A percentile compares a stretch with the other conserved stretches of the same genome.
Conservation (phyloP, 2,888 invertebrate genomes). For the Sminthurides aquaticus region DNA sequence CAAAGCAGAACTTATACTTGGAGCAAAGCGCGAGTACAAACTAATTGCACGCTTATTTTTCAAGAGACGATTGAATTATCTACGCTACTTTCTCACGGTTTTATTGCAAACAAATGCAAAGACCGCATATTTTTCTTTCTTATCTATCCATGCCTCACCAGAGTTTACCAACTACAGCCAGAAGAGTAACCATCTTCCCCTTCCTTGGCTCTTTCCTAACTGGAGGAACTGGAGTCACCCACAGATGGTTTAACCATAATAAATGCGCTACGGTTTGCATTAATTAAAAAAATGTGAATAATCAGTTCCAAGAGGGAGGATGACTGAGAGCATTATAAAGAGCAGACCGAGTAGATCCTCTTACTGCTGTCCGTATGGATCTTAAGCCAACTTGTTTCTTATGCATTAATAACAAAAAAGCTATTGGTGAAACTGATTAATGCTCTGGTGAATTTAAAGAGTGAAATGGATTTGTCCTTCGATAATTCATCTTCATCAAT, state of each 20-base stretch:
- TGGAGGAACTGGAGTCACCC: too few relatives aligned
- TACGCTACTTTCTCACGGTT: background rate
- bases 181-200: too few relatives aligned
- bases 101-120: background rate
- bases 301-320: background rate
- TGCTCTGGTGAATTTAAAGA: constrained; percentile 27
- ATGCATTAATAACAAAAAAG: too few relatives aligned
- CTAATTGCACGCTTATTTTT: background rate
- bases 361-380: too few relatives aligned
- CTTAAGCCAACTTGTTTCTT: too few relatives aligned
- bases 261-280: background rate
- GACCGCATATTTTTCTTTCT: background rate
- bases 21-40: too few relatives aligned
- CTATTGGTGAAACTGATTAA: constrained; percentile 36
- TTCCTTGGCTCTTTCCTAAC: too few relatives aligned
- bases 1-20: too few relatives aligned
- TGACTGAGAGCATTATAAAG: background rate
- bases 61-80: background rate
- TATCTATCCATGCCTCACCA: background rate
- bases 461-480: constrained; percentile 32
- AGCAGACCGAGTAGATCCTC: too few relatives aligned
- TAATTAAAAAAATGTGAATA: background rate
- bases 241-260: too few relatives aligned
- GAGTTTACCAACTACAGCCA: too few relatives aligned
- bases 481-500: constrained; percentile 39